Percentiles rank a stretch among this genome's conserved stretches.
Conservation (phyloP, 2,113 vertebrate genomes). For the Raja brachyura region DNA sequence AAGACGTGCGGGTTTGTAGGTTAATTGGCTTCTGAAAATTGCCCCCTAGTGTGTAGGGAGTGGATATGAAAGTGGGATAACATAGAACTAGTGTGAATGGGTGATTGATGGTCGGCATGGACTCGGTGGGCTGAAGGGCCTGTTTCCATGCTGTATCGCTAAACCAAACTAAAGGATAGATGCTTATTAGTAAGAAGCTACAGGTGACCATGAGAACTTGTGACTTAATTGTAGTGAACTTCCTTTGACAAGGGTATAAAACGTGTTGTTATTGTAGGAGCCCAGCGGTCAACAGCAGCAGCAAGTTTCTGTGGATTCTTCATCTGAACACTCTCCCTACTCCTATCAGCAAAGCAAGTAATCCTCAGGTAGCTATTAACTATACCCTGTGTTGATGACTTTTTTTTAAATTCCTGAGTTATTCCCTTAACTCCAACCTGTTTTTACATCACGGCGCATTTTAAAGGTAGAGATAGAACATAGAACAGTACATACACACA, state of each 20-base stretch:
- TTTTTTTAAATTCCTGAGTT: neutral
- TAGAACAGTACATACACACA: no score
- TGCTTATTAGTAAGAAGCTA: neutral
- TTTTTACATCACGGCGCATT: no score
- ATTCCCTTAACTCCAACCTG: neutral
- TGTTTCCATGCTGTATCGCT: no score
- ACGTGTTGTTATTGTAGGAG: slow-evolving; percentile 60
- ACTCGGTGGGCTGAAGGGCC: neutral
- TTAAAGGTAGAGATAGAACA: neutral
- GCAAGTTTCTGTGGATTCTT: slow-evolving; percentile 79
- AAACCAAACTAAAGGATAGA: neutral
- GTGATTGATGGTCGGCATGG: no score
- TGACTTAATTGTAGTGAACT: neutral
- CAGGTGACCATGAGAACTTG: neutral
- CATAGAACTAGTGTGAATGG: no score
- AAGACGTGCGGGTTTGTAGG: no score
- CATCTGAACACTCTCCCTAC: slow-evolving; percentile 87
- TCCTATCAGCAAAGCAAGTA: slow-evolving; percentile 94
- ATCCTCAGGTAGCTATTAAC: slow-evolving; percentile 66
- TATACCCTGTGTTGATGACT: neutral
- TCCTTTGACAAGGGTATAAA: neutral
- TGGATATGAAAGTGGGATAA: no score
- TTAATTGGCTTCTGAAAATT: no score
- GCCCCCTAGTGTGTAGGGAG: no score
- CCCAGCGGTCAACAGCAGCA: slow-evolving; percentile 77